Evolutionary conservation across 2,797 vertebrate species (phyloP).

Genomic region (Sebastolobus alascanus): DNA sequence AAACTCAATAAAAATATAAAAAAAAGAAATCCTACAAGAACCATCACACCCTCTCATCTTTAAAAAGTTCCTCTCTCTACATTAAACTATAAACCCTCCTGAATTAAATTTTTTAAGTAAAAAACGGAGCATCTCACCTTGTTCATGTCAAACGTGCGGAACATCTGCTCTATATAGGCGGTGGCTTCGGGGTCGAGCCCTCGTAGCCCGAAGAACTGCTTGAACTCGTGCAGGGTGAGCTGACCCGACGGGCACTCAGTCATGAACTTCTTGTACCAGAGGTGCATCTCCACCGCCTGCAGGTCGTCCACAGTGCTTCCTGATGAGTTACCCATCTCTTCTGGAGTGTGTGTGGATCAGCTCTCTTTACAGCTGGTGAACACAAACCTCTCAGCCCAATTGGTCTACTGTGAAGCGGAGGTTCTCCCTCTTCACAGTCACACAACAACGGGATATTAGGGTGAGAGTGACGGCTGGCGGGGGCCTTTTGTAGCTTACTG

Average conservation of each 20-base stretch:
- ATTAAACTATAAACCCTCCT: not conserved
- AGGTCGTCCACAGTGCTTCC: conserved; percentile 91
- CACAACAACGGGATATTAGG: conserved; percentile 67
- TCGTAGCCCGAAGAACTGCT: conserved; percentile 93
- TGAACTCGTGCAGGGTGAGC: conserved; percentile 94
- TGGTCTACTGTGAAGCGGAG: conserved; percentile 83
- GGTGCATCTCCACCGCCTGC: conserved; percentile 93
- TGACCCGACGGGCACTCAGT: conserved; percentile 94
- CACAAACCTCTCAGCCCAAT: conserved; percentile 53
- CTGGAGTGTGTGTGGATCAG: not conserved
- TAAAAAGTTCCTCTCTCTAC: not conserved
- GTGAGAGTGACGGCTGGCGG: not conserved
- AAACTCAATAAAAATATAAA: too few species aligned
- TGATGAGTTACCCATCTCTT: conserved; percentile 87
- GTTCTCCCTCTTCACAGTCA: conserved; percentile 82
- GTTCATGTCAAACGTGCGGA: conserved; percentile 95
- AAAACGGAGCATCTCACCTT: conserved; percentile 82
- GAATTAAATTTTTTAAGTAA: too few species aligned
- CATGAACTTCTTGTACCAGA: conserved; percentile 98
- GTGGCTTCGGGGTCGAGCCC: conserved; percentile 90
- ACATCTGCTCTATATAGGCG: conserved; percentile 96
- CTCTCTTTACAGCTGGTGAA: not conserved
- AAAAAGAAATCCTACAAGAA: not conserved
- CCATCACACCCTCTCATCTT: too few species aligned
- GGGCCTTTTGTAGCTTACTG: conserved; percentile 75